Percentiles rank a stretch among this genome's conserved stretches.
Evolutionary conservation across 1,140 invertebrate species (phyloP).

Genomic region (Camponotus vicinus): DNA sequence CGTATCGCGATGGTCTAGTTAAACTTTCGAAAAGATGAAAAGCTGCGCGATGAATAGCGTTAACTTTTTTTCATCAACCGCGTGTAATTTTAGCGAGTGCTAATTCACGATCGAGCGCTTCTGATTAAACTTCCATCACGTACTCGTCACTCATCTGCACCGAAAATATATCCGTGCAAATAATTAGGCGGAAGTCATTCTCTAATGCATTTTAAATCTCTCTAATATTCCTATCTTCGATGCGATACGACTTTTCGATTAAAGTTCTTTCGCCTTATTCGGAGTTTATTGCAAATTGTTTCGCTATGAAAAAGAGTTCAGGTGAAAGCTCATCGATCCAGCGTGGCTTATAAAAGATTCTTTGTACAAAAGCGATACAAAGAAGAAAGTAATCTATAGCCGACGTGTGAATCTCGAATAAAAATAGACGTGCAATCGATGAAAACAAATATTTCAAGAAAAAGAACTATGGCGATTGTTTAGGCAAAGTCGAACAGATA

Average conservation of each 20-base stretch:
- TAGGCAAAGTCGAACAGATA: background rate
- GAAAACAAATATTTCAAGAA: background rate
- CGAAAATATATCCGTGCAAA: slow-evolving; percentile 7
- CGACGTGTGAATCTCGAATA: background rate
- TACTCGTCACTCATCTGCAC: too few species aligned
- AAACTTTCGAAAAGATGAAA: background rate
- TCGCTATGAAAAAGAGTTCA: background rate
- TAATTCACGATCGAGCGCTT: background rate
- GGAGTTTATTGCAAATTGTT: slow-evolving; percentile 2
- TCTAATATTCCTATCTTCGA: background rate
- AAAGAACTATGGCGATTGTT: background rate
- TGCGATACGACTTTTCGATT: background rate
- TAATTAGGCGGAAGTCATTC: background rate
- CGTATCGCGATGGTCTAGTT: background rate
- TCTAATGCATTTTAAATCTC: background rate
- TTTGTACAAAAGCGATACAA: slow-evolving; percentile 18
- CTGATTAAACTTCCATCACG: background rate
- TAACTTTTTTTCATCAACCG: slow-evolving; percentile 32
- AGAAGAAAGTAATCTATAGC: slow-evolving; percentile 7
- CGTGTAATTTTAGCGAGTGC: background rate
- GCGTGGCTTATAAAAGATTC: background rate
- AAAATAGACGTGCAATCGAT: slow-evolving; percentile 12
- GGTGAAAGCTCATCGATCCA: background rate
- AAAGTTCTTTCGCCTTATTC: background rate
- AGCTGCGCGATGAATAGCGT: background rate